Evolutionary conservation across 2,113 vertebrate genomes (phyloP).

Genomic region (Equus przewalskii): DNA sequence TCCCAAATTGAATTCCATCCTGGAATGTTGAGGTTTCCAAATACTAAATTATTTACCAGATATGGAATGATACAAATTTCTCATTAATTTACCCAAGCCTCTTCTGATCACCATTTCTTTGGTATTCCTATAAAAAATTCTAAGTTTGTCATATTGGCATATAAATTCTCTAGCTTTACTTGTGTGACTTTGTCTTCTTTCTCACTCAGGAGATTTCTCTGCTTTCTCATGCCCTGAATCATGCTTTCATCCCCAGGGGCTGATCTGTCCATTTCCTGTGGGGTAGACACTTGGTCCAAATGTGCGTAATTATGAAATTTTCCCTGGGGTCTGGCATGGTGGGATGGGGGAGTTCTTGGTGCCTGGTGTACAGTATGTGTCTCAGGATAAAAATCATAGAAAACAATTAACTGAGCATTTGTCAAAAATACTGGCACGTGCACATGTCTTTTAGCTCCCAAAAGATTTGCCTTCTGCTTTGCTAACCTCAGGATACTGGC

Average conservation of each 20-base stretch:
- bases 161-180: not conserved
- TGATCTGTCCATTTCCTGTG: constrained; percentile 75
- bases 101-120: not conserved
- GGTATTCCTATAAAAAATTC: not conserved
- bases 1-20: constrained; percentile 57
- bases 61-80: constrained; percentile 30
- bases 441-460: constrained; percentile 82
- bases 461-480: constrained; percentile 79
- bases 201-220: constrained; percentile 39
- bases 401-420: constrained; percentile 80
- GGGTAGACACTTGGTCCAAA: constrained; percentile 66
- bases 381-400: constrained; percentile 74
- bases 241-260: constrained; percentile 58
- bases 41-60: constrained; percentile 51
- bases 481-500: constrained; percentile 82
- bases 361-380: constrained; percentile 58
- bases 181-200: constrained; percentile 34
- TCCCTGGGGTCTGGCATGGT: constrained; percentile 45
- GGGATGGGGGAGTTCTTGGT: constrained; percentile 55
- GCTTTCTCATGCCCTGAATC: constrained; percentile 74
- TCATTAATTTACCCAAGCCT: constrained; percentile 12
- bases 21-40: constrained; percentile 59
- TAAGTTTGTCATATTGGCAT: not conserved
- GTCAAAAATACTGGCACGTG: constrained; percentile 73
- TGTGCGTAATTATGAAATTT: constrained; percentile 58